Conservation (phyloP, 2,797 vertebrate species). For the Lycodopsis pacificus region DNA sequence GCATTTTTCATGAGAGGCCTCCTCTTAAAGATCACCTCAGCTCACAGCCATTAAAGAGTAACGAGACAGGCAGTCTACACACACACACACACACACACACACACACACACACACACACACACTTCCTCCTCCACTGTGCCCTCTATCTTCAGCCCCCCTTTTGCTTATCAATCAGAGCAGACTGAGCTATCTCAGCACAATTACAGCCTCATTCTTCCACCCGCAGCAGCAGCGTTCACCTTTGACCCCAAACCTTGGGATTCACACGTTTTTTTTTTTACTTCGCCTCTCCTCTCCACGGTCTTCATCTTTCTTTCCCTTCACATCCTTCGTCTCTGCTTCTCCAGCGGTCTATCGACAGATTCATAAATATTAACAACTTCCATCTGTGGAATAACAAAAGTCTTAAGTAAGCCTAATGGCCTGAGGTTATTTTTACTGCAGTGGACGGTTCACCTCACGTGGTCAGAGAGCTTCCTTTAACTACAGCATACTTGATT, state of each 20-base stretch:
- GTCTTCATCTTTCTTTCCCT: conserved; percentile 18
- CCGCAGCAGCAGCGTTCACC: conserved; percentile 46
- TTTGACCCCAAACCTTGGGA: conserved; percentile 54
- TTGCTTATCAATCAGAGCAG: conserved; percentile 66
- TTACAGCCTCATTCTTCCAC: conserved; percentile 44
- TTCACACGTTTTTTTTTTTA: conserved; percentile 10
- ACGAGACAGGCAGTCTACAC: conserved; percentile 32
- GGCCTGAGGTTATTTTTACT: conserved; percentile 60
- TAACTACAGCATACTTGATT: conserved; percentile 19
- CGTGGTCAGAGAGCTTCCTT: conserved; percentile 8
- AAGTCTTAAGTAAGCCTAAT: conserved; percentile 68
- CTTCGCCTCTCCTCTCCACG: not conserved
- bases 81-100: conserved; percentile 9
- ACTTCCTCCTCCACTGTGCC: conserved; percentile 1
- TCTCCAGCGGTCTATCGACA: conserved; percentile 37
- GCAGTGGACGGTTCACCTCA: conserved; percentile 28
- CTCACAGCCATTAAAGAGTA: conserved; percentile 72
- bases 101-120: too few relatives aligned
- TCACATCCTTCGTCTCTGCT: conserved; percentile 23
- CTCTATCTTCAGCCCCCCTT: conserved; percentile 40
- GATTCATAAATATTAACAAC: conserved; percentile 73
- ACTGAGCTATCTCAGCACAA: conserved; percentile 49
- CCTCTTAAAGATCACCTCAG: conserved; percentile 59
- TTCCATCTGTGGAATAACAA: conserved; percentile 62
- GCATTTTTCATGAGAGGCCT: conserved; percentile 79